Evolutionary conservation across 2,113 vertebrate species (phyloP).

Genomic region (Pyxicephalus adspersus): DNA sequence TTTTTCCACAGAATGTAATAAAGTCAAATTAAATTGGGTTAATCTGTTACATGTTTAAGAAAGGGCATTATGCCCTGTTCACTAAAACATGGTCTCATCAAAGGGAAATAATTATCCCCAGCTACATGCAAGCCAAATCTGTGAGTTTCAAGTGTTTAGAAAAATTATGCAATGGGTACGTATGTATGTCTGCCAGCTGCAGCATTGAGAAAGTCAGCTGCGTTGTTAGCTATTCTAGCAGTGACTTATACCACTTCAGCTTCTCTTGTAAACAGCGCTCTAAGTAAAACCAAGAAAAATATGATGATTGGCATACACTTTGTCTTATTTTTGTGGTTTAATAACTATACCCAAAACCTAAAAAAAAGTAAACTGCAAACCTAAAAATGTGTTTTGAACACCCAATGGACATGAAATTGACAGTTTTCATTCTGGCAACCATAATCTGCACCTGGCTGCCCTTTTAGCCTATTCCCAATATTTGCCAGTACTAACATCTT

Average conservation of each 20-base stretch:
- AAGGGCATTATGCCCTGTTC: neutral
- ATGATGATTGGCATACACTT: neutral
- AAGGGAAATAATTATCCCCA: neutral
- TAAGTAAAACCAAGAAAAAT: constrained; percentile 10
- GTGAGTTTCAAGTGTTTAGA: neutral
- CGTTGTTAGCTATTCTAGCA: neutral
- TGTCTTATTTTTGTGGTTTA: neutral
- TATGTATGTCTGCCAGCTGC: neutral
- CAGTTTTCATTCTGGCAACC: too few species aligned
- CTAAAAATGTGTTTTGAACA: too few species aligned
- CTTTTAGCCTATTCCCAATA: too few species aligned
- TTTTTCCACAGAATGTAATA: neutral
- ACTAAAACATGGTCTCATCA: constrained; percentile 5
- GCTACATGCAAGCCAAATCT: neutral
- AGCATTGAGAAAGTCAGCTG: neutral
- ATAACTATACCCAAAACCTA: neutral
- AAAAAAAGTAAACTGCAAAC: neutral
- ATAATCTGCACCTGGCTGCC: too few species aligned
- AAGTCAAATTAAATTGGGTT: neutral
- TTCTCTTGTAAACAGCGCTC: neutral
- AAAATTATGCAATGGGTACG: constrained; percentile 10
- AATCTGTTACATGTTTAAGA: neutral
- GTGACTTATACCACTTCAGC: neutral
- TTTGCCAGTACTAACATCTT: too few species aligned
- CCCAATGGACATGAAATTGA: too few species aligned